phyloP scores from a whole-genome alignment of 2,888 invertebrate genomes.

The Dione juno region DNA sequence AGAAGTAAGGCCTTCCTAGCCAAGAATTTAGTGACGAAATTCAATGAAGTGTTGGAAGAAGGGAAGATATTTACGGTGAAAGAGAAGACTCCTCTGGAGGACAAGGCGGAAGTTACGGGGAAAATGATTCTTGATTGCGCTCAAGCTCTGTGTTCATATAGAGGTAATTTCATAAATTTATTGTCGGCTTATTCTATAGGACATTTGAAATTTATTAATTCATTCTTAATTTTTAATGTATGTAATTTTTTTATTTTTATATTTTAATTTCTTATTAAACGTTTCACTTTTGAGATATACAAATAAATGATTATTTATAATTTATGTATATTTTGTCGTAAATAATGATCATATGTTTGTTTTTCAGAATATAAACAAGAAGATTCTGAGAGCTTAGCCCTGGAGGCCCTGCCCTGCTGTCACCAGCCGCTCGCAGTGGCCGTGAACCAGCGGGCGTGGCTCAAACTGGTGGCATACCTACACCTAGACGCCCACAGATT shows the following conservation, averaged over 20 bases:
- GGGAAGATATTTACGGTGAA: conserved; percentile 76
- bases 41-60: conserved; percentile 86
- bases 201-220: too few species aligned
- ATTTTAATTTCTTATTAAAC: too few species aligned
- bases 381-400: conserved; percentile 85
- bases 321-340: background rate
- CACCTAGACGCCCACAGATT: conserved; percentile 84
- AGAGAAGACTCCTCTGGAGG: conserved; percentile 69
- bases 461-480: conserved; percentile 84
- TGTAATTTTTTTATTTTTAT: too few species aligned
- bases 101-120: conserved; percentile 78
- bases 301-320: background rate
- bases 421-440: conserved; percentile 89
- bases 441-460: conserved; percentile 87
- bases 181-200: background rate
- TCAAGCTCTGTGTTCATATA: conserved; percentile 79
- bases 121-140: conserved; percentile 83
- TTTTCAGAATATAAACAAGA: conserved; percentile 66
- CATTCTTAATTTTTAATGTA: too few species aligned
- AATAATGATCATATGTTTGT: background rate
- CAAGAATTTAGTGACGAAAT: conserved; percentile 85
- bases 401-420: conserved; percentile 87
- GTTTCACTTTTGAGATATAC: too few species aligned
- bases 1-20: conserved; percentile 85
- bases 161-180: conserved; percentile 57